These are phyloP conservation scores for Malachius bipustulatus DNA, from an alignment of 2,888 invertebrate genomes.

Conservation along the genomic window DNA sequence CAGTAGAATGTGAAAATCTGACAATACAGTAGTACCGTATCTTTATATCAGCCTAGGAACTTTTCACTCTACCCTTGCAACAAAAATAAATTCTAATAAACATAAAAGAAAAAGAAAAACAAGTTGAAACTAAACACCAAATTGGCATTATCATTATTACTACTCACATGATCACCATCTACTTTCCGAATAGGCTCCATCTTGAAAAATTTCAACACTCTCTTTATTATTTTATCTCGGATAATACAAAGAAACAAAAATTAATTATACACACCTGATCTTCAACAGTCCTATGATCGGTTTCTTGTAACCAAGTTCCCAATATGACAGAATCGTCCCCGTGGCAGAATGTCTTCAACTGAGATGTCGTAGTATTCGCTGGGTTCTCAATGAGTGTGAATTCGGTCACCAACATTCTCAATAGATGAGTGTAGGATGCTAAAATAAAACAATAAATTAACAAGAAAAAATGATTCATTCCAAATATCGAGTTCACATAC, in stretches of 20 bases:
- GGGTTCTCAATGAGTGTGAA: slow-evolving; percentile 90
- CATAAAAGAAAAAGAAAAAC: too few species aligned
- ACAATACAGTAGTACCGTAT: too few species aligned
- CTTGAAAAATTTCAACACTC: slow-evolving; percentile 36
- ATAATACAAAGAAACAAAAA: too few species aligned
- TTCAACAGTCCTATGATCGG: slow-evolving; percentile 91
- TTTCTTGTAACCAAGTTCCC: slow-evolving; percentile 92
- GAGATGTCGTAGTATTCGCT: slow-evolving; percentile 80
- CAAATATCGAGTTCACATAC: slow-evolving; percentile 33
- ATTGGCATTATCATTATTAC: too few species aligned
- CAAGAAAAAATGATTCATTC: slow-evolving; percentile 1
- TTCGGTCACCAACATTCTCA: slow-evolving; percentile 87
- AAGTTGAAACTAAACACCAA: too few species aligned
- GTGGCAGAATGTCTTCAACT: slow-evolving; percentile 71
- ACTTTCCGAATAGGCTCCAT: slow-evolving; percentile 75
- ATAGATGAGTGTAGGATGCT: slow-evolving; percentile 73
- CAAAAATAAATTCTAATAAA: too few species aligned
- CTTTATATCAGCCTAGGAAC: too few species aligned
- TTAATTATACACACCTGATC: slow-evolving; percentile 82
- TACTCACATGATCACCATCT: slow-evolving; percentile 73
- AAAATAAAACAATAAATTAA: slow-evolving; percentile 10
- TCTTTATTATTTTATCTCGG: too few species aligned
- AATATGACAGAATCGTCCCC: slow-evolving; percentile 83
- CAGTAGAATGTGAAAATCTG: too few species aligned
- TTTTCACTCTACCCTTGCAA: too few species aligned